Evolutionary conservation across 2,888 invertebrate species (phyloP), one percentile per base, ranked within the genome.

Genomic region (Eristalis pertinax): DNA sequence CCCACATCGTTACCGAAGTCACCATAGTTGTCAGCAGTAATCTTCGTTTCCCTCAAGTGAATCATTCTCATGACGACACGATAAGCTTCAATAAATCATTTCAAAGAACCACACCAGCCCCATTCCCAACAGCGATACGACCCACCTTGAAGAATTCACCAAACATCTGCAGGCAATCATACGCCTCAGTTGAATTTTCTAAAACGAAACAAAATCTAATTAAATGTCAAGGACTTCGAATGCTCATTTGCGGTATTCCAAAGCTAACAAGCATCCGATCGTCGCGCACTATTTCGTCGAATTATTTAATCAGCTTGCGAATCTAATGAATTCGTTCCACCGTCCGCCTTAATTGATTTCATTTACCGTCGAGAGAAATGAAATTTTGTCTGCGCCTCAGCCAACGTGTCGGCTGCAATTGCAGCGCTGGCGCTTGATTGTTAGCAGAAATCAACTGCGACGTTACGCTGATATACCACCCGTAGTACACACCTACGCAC

Each of bases 281-380:
- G 26, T 41, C 3, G 19, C 19, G 50, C 41, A 41, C 15, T 29
- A 2, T n/a, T 41, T 41, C 75, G 41, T 41, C 41, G 41, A 67
- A 76, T 68, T 76, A 67, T 32, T 60, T 10, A 43, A 58, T 41
- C 41, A 60, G 41, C 68, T 67, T 43, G 32, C 41, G 13, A 22
- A 11, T 50, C 64, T 50, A 15, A 72, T 60, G n/a, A 7, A 43
- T 19, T 19, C 7, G 60, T 35, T n/a, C 4, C 26, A 29, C 41
- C 24, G 29, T 62, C 29, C 60, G 11, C 67, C 22, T 62, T 22
- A 62, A 32, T 68, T 62, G 11, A 2, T 50, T 76, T 68, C 38
- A 68, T 62, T 50, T n/a, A 62, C 56, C 50, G 50, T 32, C 2
- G 19, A 32, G 32, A 11, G 8, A 19, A 50, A 2, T 4, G n/a